phyloP scores from a whole-genome alignment of 2,113 vertebrate species.

The Nibea coibor region DNA sequence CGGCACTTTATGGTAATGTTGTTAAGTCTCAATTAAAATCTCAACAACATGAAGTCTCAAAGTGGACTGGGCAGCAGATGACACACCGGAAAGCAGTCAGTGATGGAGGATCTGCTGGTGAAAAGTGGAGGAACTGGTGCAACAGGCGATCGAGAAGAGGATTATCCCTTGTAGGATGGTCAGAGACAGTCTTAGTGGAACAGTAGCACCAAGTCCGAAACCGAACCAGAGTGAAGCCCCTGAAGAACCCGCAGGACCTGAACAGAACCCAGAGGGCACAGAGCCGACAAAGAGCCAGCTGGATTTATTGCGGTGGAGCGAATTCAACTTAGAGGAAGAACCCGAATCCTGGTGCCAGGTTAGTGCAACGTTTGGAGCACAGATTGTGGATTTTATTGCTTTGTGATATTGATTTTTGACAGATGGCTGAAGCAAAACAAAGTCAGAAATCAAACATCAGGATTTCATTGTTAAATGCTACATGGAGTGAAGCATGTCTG shows the following conservation, averaged over 20 bases:
- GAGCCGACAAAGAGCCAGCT: constrained; percentile 16
- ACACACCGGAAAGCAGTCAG: neutral
- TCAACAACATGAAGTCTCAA: constrained; percentile 36
- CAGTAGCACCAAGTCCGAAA: constrained; percentile 28
- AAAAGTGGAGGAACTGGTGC: constrained; percentile 39
- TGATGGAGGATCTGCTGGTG: constrained; percentile 55
- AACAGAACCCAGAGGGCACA: constrained; percentile 5
- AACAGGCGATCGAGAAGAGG: constrained; percentile 23
- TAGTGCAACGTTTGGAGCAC: constrained; percentile 1
- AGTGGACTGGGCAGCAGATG: constrained; percentile 29
- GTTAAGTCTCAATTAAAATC: neutral
- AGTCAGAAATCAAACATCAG: neutral
- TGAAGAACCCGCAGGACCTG: neutral
- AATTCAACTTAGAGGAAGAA: constrained; percentile 16
- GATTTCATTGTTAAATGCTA: neutral
- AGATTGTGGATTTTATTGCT: neutral
- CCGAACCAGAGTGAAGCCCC: constrained; percentile 12
- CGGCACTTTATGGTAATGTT: neutral
- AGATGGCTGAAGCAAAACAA: neutral
- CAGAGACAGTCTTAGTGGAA: constrained; percentile 52
- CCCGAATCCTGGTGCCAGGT: constrained; percentile 44
- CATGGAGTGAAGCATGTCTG: neutral
- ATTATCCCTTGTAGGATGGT: constrained; percentile 74
- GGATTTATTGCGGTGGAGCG: constrained; percentile 36
- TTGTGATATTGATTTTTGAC: neutral